phyloP scores from a whole-genome alignment of 2,888 invertebrate genomes.

The Brassicogethes aeneus region DNA sequence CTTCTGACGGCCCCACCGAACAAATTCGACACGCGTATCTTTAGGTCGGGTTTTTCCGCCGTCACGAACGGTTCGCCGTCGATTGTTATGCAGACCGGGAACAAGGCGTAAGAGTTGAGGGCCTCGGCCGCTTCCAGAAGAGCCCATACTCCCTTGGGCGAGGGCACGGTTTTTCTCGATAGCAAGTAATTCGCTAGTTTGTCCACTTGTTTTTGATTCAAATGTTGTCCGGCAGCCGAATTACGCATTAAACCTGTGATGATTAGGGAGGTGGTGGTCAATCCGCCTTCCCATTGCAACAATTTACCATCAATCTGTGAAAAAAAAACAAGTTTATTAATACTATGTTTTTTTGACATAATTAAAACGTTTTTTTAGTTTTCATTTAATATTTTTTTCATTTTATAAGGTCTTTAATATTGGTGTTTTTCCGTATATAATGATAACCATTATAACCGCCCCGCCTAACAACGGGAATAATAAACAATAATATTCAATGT shows the following conservation, averaged over 20 bases:
- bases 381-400: too few species aligned
- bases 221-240: slow-evolving; percentile 55
- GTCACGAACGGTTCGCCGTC: slow-evolving; percentile 72
- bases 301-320: slow-evolving; percentile 57
- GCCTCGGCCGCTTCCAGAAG: slow-evolving; percentile 70
- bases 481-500: too few species aligned
- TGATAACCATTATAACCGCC: too few species aligned
- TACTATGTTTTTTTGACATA: too few species aligned
- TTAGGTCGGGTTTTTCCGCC: slow-evolving; percentile 61
- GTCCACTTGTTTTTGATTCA: slow-evolving; percentile 68
- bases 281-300: slow-evolving; percentile 86
- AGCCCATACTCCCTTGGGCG: slow-evolving; percentile 72
- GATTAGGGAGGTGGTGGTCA: slow-evolving; percentile 64
- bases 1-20: slow-evolving; percentile 57
- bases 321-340: not conserved
- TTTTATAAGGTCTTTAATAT: too few species aligned
- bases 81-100: slow-evolving; percentile 78
- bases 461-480: too few species aligned
- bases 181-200: slow-evolving; percentile 80
- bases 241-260: slow-evolving; percentile 45
- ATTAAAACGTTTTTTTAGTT: too few species aligned
- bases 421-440: too few species aligned
- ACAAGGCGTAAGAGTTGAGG: slow-evolving; percentile 41
- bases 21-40: slow-evolving; percentile 64
- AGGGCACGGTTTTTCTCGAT: slow-evolving; percentile 81